These are phyloP conservation scores for Drosophila sturtevanti DNA, from an alignment of 1,140 invertebrate genomes.

Conservation along the genomic window DNA sequence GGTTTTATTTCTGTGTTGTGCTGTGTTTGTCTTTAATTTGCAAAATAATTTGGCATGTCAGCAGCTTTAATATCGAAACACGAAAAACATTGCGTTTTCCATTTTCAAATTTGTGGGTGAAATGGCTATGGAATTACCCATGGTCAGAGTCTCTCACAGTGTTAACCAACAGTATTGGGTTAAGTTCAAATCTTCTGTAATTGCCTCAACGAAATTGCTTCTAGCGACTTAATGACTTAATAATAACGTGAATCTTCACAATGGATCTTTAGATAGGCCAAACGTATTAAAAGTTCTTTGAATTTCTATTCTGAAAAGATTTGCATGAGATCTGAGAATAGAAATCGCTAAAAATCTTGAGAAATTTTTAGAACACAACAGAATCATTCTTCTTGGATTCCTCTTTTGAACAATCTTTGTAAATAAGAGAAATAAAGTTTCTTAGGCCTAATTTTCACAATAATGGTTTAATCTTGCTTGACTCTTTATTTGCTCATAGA, in stretches of 20 bases:
- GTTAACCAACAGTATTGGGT: conserved; percentile 1
- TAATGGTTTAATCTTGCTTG: too few species aligned
- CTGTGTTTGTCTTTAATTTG: conserved; percentile 56
- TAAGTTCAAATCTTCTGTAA: conserved; percentile 3
- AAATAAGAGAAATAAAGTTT: too few species aligned
- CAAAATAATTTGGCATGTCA: conserved; percentile 60
- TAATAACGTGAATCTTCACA: conserved; percentile 5
- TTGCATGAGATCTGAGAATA: not conserved
- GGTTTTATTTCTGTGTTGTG: conserved; percentile 8
- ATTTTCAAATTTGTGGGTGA: not conserved
- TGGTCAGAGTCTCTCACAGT: not conserved
- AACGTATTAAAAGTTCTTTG: not conserved
- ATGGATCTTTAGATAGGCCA: not conserved
- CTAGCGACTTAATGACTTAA: conserved; percentile 3
- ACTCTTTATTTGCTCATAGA: too few species aligned
- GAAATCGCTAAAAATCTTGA: not conserved
- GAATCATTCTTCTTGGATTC: too few species aligned
- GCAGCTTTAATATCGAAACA: conserved; percentile 53
- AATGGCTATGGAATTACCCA: not conserved
- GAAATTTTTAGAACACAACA: too few species aligned
- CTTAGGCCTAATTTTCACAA: too few species aligned
- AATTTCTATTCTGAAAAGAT: not conserved
- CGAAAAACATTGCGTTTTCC: conserved; percentile 16
- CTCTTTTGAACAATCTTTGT: too few species aligned
- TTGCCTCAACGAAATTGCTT: conserved; percentile 1